These are phyloP conservation scores for Clarias laeviceps DNA, from an alignment of 2,797 vertebrate species.

Conservation along the genomic window DNA sequence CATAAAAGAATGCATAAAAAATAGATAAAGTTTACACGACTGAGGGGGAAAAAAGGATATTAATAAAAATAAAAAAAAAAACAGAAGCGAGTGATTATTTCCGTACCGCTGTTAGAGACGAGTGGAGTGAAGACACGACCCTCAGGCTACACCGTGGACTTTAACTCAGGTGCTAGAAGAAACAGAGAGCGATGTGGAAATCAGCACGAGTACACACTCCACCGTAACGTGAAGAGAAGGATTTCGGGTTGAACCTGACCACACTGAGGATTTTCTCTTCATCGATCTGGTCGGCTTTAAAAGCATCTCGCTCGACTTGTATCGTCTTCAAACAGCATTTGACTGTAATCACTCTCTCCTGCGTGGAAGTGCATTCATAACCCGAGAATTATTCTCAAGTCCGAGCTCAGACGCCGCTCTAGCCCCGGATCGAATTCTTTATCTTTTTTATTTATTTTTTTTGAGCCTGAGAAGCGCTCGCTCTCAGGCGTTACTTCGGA, in stretches of 20 bases:
- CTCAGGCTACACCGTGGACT: background rate
- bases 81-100: background rate
- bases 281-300: background rate
- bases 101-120: background rate
- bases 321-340: background rate
- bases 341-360: background rate
- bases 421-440: conserved; percentile 2
- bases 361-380: background rate
- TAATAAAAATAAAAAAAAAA: background rate
- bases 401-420: background rate
- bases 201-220: background rate
- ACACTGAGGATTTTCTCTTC: background rate
- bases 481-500: conserved; percentile 43
- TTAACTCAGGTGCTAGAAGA: background rate
- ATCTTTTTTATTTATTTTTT: background rate
- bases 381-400: background rate
- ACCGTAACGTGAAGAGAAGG: background rate
- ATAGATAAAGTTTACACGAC: background rate
- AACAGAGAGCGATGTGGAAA: background rate
- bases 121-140: too few relatives aligned
- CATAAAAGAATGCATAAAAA: background rate
- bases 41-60: background rate
- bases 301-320: background rate
- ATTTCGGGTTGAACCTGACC: background rate
- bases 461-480: conserved; percentile 24